Conservation (phyloP, 2,113 vertebrate genomes). For the Arenaria interpres region DNA sequence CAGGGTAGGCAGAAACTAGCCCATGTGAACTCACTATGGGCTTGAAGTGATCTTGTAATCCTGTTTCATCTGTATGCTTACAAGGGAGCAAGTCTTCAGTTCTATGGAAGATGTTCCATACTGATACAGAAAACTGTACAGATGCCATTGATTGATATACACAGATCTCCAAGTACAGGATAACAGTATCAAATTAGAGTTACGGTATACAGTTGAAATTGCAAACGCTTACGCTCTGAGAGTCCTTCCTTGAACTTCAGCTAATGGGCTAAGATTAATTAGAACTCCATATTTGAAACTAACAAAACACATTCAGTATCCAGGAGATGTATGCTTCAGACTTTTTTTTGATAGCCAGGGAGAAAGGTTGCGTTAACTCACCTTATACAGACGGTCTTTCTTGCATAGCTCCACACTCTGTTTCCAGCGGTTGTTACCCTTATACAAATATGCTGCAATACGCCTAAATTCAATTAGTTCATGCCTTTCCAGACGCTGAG, state of each 20-base stretch:
- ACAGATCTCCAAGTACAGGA: not conserved
- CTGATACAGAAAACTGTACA: not conserved
- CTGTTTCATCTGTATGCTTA: not conserved
- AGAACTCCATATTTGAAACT: not conserved
- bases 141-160: not conserved
- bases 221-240: not conserved
- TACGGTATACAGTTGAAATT: not conserved
- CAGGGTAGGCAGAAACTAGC: not conserved
- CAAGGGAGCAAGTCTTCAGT: not conserved
- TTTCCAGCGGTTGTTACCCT: slow-evolving; percentile 89
- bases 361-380: slow-evolving; percentile 13
- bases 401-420: slow-evolving; percentile 94
- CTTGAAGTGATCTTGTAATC: not conserved
- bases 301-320: not conserved
- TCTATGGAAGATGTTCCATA: not conserved
- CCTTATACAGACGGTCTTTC: slow-evolving; percentile 91
- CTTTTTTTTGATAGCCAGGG: not conserved
- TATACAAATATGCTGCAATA: slow-evolving; percentile 90
- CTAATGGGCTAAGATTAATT: not conserved
- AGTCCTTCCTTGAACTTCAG: not conserved
- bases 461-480: slow-evolving; percentile 90
- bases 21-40: not conserved
- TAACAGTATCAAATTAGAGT: not conserved
- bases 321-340: not conserved
- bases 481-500: slow-evolving; percentile 88